Evolutionary conservation across 2,888 invertebrate genomes (phyloP), one percentile per base, ranked within the genome.

Genomic region (Dastarcus helophoroides): DNA sequence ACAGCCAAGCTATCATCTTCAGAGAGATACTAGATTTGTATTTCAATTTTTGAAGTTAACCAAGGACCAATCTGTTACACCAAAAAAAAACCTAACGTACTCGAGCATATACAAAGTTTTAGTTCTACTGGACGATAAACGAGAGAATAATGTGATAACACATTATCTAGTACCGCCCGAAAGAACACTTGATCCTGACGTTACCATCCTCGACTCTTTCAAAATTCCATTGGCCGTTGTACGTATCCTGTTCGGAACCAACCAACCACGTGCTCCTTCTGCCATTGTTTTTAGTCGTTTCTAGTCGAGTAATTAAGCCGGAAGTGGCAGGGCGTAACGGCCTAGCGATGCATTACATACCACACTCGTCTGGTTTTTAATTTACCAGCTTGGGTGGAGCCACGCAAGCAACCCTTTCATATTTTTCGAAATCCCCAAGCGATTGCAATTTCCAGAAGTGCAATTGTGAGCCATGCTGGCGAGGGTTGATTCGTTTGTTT

Each of bases 261-360:
- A 40, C 58, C 56, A 58, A 56, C 54, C 54, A 49, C 49, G 53
- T 44, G 47, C 42, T 42, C 32, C 40, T 40, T 45, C 47, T 43
- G 48, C 53, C 45, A 53, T 52, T 54, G 56, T 58, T 56, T 58
- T 56, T 54, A 46, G 45, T 35, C 41, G 50, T 53, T 52, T 51
- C 49, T 48, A 41, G 44, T 41, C 37, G 43, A 40, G 51, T 57
- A 56, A 57, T 57, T 54, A 56, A 47, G n/a, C 50, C 50, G 57
- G 57, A 54, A 54, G 54, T 51, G 48, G 51, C 44, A 48, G 53
- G 55, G 54, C 53, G 54, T 51, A 43, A 43, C 50, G 41, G 37
- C 42, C 47, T 41, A 40, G 40, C 50, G 47, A 47, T 50, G 50
- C 50, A 40, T 26, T 23, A 14, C 14, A 26, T 26, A 14, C 26